Percentiles rank a stretch among this genome's conserved stretches.
phyloP scores from a whole-genome alignment of 2,113 vertebrate species.

The Lycaon pictus region DNA sequence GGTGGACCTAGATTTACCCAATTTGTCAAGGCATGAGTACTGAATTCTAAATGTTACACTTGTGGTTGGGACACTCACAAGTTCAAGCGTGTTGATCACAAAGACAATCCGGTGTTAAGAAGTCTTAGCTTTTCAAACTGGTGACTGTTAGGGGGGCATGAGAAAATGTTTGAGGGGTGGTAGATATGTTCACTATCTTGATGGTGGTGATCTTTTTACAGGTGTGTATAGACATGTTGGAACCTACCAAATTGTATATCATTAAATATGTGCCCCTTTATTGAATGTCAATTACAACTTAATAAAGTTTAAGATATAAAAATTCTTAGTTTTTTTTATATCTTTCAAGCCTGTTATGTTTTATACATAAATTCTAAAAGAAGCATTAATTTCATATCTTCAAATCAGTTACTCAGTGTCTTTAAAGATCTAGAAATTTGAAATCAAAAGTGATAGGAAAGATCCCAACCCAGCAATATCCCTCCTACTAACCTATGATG shows the following conservation, averaged over 20 bases:
- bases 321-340: background rate
- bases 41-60: background rate
- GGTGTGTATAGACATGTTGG: background rate
- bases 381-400: background rate
- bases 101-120: background rate
- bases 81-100: background rate
- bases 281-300: background rate
- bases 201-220: background rate
- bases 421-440: constrained; percentile 25
- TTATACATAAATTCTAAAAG: background rate
- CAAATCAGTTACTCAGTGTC: background rate
- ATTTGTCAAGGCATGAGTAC: background rate
- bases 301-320: background rate
- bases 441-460: constrained; percentile 33
- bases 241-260: background rate
- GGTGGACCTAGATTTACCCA: background rate
- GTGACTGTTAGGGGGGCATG: background rate
- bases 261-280: background rate
- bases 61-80: background rate
- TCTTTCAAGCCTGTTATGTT: background rate
- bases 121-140: background rate
- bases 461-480: background rate
- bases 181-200: background rate
- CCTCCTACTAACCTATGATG: background rate
- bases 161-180: background rate